Base-by-base conservation (phyloP, 2,113 vertebrate species). In the Numenius arquata region DNA sequence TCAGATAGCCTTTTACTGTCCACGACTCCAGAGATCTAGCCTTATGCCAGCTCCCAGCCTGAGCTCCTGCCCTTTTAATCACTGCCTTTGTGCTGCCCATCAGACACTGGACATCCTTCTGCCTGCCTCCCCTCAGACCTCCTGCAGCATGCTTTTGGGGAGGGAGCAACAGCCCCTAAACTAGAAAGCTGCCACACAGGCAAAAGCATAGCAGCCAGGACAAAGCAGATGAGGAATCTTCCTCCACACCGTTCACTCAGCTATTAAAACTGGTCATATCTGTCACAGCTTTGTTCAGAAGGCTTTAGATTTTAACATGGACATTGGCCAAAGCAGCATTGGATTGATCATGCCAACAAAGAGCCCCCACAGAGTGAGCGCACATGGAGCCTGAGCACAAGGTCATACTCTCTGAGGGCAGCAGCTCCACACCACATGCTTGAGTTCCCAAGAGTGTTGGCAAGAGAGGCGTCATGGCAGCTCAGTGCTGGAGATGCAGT, bases 201-300 rank as follows among this genome's bases (percentile, higher is more conserved):
- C 16, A 52, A 82, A 7, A 53, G 18, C 38, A 71, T 8, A 67
- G 17, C 15, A 89, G 13, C 43, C 41, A 71, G 30, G 27, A 80
- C 12, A 84, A 89, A 76, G 34, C 15, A 47, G 50, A 81, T 0
- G 0, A 63, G 38, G 14, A 88, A 40, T 6, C 10, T 43, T 48
- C 21, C 17, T 68, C 48, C 38, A 55, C 6, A 32, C 4, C 0
- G 2, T 22, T 62, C 2, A 0, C 23, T 70, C 34, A 61, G 10
- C 23, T 45, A 68, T 6, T 48, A 32, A 53, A 82, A 58, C 6
- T 43, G 7, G 3, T 11, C 22, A 1, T 15, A 56, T 3, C 26
- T 71, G 19, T 32, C 16, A 38, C 61, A 65, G 15, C 9, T 82
- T 47, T 56, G 15, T 25, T 73, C 19, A 26, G n/a, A 82, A 55